Evolutionary conservation across 2,113 vertebrate species (phyloP).

Genomic region (Merops nubicus): DNA sequence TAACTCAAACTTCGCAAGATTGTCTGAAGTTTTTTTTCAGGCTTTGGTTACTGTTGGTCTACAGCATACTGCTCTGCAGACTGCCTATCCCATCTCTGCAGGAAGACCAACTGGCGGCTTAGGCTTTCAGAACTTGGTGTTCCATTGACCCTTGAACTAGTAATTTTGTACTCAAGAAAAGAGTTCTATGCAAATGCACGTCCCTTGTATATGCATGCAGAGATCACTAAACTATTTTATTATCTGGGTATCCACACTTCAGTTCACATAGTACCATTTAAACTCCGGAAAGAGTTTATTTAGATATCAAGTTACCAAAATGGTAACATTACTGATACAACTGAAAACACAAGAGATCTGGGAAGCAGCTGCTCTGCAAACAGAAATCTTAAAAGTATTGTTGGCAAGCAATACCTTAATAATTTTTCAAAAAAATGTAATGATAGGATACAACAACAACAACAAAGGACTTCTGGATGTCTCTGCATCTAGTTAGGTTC

Average conservation of each 20-base stretch:
- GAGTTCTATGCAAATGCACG: not conserved
- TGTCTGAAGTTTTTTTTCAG: not conserved
- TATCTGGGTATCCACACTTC: not conserved
- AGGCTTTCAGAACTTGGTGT: not conserved
- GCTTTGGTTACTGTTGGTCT: not conserved
- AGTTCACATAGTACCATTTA: not conserved
- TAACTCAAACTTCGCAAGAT: rapidly evolving
- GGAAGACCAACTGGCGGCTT: rapidly evolving
- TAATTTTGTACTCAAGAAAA: not conserved
- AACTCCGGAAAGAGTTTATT: not conserved
- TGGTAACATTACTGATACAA: rapidly evolving
- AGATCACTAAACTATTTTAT: not conserved
- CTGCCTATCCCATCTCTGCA: not conserved
- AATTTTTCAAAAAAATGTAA: not conserved
- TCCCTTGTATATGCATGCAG: not conserved
- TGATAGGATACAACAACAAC: not conserved
- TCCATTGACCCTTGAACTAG: not conserved
- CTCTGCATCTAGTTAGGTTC: not conserved
- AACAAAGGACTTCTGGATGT: not conserved
- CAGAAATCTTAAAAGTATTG: not conserved
- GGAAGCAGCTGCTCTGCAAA: not conserved
- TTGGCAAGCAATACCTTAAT: not conserved
- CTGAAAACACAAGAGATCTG: not conserved
- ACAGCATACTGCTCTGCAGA: not conserved
- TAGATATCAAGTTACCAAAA: not conserved